Conservation (phyloP, 2,888 invertebrate genomes). For the Papilio protenor region DNA sequence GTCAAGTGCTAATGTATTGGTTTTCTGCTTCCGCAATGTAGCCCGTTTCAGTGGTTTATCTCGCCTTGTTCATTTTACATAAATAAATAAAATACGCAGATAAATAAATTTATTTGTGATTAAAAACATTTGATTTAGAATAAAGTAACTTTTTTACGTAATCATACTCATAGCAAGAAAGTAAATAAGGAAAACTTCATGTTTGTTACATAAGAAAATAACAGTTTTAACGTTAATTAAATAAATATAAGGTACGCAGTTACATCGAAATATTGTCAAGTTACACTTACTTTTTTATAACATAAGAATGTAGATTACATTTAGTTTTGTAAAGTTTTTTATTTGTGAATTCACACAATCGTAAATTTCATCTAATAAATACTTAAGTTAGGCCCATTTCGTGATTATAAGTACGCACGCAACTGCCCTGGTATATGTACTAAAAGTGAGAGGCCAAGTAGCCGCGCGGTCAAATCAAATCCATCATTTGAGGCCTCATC, state of each 20-base stretch:
- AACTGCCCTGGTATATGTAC: constrained; percentile 23
- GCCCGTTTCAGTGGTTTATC: too few relatives aligned
- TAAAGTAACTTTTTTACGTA: background rate
- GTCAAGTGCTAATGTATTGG: too few relatives aligned
- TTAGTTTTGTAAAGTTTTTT: background rate
- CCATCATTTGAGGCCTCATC: constrained; percentile 52
- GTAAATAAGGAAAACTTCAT: background rate
- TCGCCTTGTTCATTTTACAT: too few relatives aligned
- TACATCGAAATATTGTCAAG: background rate
- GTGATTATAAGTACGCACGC: constrained; percentile 17
- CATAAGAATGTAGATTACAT: background rate
- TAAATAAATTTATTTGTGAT: too few relatives aligned
- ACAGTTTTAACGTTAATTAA: background rate
- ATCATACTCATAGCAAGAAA: background rate
- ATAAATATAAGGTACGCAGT: background rate
- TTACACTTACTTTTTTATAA: background rate
- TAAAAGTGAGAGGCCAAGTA: constrained; percentile 54
- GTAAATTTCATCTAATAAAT: background rate
- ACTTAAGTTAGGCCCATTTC: background rate
- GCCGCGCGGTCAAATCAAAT: constrained; percentile 27
- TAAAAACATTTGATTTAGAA: background rate
- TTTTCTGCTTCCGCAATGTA: background rate
- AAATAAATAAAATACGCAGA: too few relatives aligned
- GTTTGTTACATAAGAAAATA: background rate
- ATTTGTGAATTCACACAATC: background rate